Percentiles rank a stretch among this genome's conserved stretches.
Evolutionary conservation across 2,113 vertebrate species (phyloP).

Genomic region (Mustela lutreola): DNA sequence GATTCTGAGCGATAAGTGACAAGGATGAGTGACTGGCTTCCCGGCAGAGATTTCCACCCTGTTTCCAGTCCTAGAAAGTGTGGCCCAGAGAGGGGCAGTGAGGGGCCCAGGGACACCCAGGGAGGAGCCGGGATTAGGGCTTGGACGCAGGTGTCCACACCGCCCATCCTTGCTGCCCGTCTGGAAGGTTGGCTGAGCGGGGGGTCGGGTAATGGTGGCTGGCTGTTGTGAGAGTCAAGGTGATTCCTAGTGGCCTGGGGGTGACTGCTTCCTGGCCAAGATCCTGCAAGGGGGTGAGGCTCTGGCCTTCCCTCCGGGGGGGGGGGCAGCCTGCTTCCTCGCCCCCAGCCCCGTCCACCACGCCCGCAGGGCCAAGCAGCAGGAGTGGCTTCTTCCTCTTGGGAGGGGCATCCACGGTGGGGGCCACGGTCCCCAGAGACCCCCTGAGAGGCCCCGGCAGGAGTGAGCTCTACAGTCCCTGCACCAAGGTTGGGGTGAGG

Average conservation of each 20-base stretch:
- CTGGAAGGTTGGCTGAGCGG: not conserved
- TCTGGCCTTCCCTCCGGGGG: not conserved
- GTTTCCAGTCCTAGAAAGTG: not conserved
- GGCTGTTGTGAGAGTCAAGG: not conserved
- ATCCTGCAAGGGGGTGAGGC: not conserved
- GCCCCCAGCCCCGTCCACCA: not conserved
- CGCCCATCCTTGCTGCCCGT: not conserved
- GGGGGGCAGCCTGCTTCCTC: no score
- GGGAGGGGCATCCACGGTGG: not conserved
- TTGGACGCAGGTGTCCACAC: not conserved
- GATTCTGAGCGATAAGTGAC: not conserved
- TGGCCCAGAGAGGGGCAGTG: not conserved
- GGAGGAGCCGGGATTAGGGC: not conserved
- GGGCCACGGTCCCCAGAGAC: not conserved
- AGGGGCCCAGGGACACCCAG: not conserved
- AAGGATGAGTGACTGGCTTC: fast-evolving
- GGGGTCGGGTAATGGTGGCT: no score
- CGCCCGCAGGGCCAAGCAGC: not conserved
- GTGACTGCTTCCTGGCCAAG: not conserved
- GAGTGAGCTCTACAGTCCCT: not conserved
- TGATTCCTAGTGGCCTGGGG: not conserved
- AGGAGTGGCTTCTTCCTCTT: not conserved
- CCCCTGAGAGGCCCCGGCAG: not conserved
- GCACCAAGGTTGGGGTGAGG: not conserved
- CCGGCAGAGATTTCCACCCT: not conserved